A percentile compares a stretch with the other conserved stretches of the same genome.
Conservation (phyloP, 1,140 invertebrate species). For the Drosophila subobscura region DNA sequence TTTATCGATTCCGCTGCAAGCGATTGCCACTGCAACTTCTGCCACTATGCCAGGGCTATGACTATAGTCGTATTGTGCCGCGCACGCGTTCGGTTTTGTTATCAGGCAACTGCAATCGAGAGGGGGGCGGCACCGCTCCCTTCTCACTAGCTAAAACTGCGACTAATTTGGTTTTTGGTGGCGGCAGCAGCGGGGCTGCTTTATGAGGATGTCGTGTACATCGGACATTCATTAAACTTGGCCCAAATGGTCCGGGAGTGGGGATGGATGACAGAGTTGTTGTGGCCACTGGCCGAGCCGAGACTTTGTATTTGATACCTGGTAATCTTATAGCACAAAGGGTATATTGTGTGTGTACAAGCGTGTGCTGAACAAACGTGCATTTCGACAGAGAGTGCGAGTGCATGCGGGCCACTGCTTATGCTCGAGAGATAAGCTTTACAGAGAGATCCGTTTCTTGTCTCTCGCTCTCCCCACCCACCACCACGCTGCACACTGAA, state of each 20-base stretch:
- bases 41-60: not conserved
- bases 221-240: constrained; percentile 76
- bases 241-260: constrained; percentile 12
- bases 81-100: constrained; percentile 36
- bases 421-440: too few species aligned
- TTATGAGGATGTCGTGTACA: constrained; percentile 77
- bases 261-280: constrained; percentile 1
- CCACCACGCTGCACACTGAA: too few species aligned
- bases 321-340: too few species aligned
- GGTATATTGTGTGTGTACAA: too few species aligned
- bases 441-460: too few species aligned
- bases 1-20: constrained; percentile 49
- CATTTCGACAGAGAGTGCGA: too few species aligned
- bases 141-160: constrained; percentile 45
- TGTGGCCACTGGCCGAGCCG: constrained; percentile 23
- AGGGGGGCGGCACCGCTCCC: not conserved
- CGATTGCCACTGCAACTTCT: constrained; percentile 15
- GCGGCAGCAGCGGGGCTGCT: constrained; percentile 41
- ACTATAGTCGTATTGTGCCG: constrained; percentile 2
- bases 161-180: constrained; percentile 70
- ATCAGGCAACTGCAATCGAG: constrained; percentile 63
- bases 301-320: constrained; percentile 9
- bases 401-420: too few species aligned
- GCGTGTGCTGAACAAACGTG: too few species aligned
- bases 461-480: too few species aligned